phyloP scores from a whole-genome alignment of 2,797 vertebrate species.

The Coluber constrictor region DNA sequence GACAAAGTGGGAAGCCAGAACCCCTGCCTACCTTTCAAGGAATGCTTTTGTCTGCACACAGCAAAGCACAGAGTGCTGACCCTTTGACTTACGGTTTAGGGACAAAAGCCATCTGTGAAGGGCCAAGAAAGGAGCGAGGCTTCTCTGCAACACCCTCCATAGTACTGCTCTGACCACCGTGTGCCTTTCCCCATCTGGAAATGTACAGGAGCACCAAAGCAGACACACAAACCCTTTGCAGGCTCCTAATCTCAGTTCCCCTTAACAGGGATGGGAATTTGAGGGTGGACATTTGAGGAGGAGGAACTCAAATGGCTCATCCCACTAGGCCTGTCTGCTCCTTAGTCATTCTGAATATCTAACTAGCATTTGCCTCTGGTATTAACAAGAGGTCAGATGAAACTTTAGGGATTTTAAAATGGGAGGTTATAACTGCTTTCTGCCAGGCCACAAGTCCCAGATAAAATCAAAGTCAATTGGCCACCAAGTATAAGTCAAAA shows the following conservation, averaged over 20 bases:
- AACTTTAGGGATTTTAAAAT: not conserved
- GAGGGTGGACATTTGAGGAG: not conserved
- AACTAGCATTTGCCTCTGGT: not conserved
- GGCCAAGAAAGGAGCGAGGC: not conserved
- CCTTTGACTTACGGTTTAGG: not conserved
- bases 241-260: not conserved
- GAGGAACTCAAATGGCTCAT: not conserved
- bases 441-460: not conserved
- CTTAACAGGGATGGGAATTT: not conserved
- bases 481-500: not conserved
- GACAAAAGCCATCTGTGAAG: not conserved
- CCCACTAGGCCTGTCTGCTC: not conserved
- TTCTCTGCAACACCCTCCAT: not conserved
- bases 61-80: not conserved
- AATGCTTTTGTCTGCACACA: not conserved
- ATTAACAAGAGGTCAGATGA: not conserved
- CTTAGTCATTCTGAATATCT: not conserved
- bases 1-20: not conserved
- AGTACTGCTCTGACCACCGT: not conserved
- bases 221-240: not conserved
- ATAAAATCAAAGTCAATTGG: not conserved
- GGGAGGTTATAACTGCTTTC: not conserved
- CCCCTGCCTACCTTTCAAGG: not conserved
- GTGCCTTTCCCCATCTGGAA: not conserved
- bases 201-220: not conserved